These are phyloP conservation scores for Rhodophaea formosa DNA, from an alignment of 2,888 invertebrate genomes.

Conservation along the genomic window DNA sequence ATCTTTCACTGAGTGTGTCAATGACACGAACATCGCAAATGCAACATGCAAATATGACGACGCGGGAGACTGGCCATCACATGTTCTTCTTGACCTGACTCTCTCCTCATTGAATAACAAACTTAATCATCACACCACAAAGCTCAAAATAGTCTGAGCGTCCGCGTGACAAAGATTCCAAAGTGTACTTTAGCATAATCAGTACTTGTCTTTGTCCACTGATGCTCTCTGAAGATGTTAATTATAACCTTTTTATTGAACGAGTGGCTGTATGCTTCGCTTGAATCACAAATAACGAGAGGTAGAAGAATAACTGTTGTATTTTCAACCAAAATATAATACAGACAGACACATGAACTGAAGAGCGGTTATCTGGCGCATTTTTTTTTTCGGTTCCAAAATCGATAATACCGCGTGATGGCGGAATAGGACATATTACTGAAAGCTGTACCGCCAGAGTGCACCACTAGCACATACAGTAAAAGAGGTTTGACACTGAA, in stretches of 20 bases:
- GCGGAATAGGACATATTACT: no score
- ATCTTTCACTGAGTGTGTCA: constrained; percentile 28
- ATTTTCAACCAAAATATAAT: no score
- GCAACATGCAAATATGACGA: constrained; percentile 45
- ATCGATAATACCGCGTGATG: no score
- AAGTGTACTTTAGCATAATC: constrained; percentile 42
- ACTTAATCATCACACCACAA: constrained; percentile 27
- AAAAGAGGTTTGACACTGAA: no score
- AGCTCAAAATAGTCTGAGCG: constrained; percentile 27
- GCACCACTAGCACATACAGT: no score
- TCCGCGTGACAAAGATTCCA: constrained; percentile 21
- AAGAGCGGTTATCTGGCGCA: no score
- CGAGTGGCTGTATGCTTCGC: constrained; percentile 4
- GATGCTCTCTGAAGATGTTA: constrained; percentile 33
- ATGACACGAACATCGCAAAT: constrained; percentile 39
- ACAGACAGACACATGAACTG: no score
- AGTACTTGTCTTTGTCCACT: constrained; percentile 46
- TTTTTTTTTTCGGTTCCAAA: no score
- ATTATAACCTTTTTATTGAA: constrained; percentile 30
- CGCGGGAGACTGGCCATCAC: constrained; percentile 51
- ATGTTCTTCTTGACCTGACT: constrained; percentile 50
- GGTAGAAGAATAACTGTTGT: background rate
- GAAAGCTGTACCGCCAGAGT: no score
- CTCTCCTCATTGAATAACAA: constrained; percentile 25
- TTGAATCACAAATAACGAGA: background rate